A percentile compares a stretch with the other conserved stretches of the same genome.
phyloP scores from a whole-genome alignment of 1,140 invertebrate species.

The Eciton burchellii region DNA sequence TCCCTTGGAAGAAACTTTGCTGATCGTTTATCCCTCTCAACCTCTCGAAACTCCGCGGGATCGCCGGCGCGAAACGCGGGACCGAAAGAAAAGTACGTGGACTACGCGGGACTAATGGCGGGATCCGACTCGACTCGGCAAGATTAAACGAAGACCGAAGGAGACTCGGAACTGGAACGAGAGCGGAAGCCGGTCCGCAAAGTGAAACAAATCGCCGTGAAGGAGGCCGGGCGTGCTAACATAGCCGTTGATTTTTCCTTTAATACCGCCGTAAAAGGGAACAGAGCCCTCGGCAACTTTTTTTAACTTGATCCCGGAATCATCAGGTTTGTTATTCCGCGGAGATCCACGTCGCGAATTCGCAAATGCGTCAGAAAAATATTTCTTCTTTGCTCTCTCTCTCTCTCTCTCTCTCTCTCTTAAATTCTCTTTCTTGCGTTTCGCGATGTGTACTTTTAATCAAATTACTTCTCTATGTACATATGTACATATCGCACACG shows the following conservation, averaged over 20 bases:
- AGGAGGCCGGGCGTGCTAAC: conserved; percentile 55
- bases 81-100: conserved; percentile 26
- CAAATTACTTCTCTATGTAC: background rate
- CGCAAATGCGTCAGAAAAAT: background rate
- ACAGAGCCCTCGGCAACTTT: conserved; percentile 31
- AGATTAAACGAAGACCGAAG: conserved; percentile 73
- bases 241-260: conserved; percentile 65
- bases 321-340: conserved; percentile 12
- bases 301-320: conserved; percentile 35
- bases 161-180: conserved; percentile 60
- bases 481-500: no score
- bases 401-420: no score
- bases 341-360: conserved; percentile 21
- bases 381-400: background rate
- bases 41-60: conserved; percentile 38
- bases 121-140: conserved; percentile 64
- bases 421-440: no score
- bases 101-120: conserved; percentile 68
- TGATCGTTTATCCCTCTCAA: conserved; percentile 46
- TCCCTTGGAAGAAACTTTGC: conserved; percentile 39
- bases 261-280: conserved; percentile 58
- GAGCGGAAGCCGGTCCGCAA: conserved; percentile 58
- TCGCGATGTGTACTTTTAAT: background rate
- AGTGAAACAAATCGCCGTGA: conserved; percentile 74
- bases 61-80: conserved; percentile 28